Evolutionary conservation across 1,140 invertebrate species (phyloP).

Genomic region (Cylas formicarius): DNA sequence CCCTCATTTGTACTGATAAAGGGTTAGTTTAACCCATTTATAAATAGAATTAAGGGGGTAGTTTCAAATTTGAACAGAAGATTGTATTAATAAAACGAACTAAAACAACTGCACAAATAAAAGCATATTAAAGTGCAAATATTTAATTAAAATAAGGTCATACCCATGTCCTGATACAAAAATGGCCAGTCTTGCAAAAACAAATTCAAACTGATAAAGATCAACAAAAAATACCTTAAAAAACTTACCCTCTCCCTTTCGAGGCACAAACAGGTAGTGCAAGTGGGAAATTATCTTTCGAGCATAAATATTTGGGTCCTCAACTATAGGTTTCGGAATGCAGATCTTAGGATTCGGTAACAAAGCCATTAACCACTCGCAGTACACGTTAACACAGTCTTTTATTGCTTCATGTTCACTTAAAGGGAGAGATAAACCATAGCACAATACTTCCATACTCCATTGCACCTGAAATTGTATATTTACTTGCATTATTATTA

Average conservation of each 20-base stretch:
- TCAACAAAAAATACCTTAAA: constrained; percentile 11
- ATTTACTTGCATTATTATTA: background rate
- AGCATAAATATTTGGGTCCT: constrained; percentile 87
- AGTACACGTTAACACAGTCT: constrained; percentile 95
- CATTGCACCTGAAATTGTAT: constrained; percentile 57
- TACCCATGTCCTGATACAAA: constrained; percentile 81
- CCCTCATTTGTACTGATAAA: no score
- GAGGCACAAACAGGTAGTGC: constrained; percentile 92
- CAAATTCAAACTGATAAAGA: background rate
- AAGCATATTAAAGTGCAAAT: no score
- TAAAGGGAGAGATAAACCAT: constrained; percentile 82
- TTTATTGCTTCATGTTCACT: constrained; percentile 88
- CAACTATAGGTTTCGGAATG: constrained; percentile 77
- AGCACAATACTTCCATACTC: constrained; percentile 91
- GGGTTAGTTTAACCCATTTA: no score
- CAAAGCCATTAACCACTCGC: constrained; percentile 89
- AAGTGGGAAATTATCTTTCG: constrained; percentile 88
- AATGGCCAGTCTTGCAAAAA: constrained; percentile 75
- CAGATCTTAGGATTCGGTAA: constrained; percentile 72
- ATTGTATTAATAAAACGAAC: no score
- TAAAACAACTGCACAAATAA: no score
- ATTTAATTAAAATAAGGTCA: no score
- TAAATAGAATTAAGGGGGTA: no score
- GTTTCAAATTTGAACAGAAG: no score
- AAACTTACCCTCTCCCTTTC: constrained; percentile 78